Evolutionary conservation across 2,888 invertebrate species (phyloP).

Genomic region (Hypomecis punctinalis): DNA sequence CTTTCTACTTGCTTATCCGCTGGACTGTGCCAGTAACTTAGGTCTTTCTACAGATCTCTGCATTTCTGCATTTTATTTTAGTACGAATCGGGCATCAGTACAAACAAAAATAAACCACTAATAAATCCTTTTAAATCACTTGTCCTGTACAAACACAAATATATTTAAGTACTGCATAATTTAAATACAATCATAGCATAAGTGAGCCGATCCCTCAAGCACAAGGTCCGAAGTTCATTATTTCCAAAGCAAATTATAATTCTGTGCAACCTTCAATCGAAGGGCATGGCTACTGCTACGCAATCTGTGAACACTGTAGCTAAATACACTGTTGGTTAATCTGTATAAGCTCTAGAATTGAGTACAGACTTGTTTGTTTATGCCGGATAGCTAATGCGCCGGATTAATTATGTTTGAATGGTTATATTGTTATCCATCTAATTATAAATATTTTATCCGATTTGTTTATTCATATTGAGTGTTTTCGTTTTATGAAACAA

Average conservation of each 20-base stretch:
- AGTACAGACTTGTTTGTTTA: not conserved
- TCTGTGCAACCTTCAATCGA: conserved; percentile 40
- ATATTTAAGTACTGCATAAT: conserved; percentile 12
- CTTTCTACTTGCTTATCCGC: too few species aligned
- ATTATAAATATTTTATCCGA: too few species aligned
- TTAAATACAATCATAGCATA: conserved; percentile 26
- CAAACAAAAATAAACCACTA: too few species aligned
- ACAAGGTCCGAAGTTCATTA: conserved; percentile 37
- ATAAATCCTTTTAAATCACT: too few species aligned
- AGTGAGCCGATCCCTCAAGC: conserved; percentile 15
- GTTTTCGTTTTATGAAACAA: too few species aligned
- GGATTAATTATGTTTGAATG: too few species aligned
- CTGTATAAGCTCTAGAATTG: conserved; percentile 5
- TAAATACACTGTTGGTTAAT: not conserved
- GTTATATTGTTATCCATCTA: too few species aligned
- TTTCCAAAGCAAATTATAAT: conserved; percentile 41
- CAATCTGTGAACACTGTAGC: conserved; percentile 13
- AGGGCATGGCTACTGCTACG: conserved; percentile 34
- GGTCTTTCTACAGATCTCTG: too few species aligned
- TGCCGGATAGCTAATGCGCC: not conserved
- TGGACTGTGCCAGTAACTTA: too few species aligned
- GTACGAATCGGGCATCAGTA: too few species aligned
- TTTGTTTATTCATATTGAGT: too few species aligned
- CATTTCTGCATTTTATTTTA: too few species aligned
- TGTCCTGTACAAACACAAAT: not conserved